These are phyloP conservation scores for Agriopis leucophaearia DNA, from an alignment of 2,888 invertebrate genomes.

Conservation along the genomic window DNA sequence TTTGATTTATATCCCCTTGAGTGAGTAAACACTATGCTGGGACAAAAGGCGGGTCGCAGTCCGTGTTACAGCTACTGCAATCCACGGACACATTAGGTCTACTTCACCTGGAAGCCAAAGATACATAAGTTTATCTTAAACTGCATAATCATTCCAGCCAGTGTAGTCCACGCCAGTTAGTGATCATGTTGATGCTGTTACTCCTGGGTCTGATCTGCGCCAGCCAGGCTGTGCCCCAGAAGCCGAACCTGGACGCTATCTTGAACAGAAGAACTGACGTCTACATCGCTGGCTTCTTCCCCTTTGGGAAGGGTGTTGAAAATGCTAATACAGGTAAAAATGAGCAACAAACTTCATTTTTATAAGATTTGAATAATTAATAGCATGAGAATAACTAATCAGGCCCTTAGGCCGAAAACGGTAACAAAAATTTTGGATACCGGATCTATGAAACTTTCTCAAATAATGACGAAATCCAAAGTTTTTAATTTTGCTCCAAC, in stretches of 20 bases:
- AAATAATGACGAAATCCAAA: too few relatives aligned
- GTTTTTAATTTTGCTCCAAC: neutral
- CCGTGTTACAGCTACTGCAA: too few relatives aligned
- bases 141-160: constrained; percentile 16
- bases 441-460: too few relatives aligned
- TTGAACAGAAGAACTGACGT: constrained; percentile 92
- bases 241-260: constrained; percentile 89
- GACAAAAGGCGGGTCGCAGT: too few relatives aligned
- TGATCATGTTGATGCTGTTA: constrained; percentile 50
- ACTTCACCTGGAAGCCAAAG: too few relatives aligned
- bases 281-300: constrained; percentile 97
- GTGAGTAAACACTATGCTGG: too few relatives aligned
- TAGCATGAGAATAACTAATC: too few relatives aligned
- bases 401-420: too few relatives aligned
- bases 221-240: constrained; percentile 78
- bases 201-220: constrained; percentile 53
- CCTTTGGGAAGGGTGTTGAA: constrained; percentile 94
- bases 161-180: neutral
- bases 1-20: too few relatives aligned
- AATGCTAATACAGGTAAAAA: constrained; percentile 91
- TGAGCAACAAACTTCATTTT: too few relatives aligned
- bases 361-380: too few relatives aligned
- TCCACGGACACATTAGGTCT: neutral
- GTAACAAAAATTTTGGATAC: too few relatives aligned
- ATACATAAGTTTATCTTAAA: neutral